These are phyloP conservation scores for Lipophrys pholis DNA, from an alignment of 2,113 vertebrate species.

Conservation along the genomic window DNA sequence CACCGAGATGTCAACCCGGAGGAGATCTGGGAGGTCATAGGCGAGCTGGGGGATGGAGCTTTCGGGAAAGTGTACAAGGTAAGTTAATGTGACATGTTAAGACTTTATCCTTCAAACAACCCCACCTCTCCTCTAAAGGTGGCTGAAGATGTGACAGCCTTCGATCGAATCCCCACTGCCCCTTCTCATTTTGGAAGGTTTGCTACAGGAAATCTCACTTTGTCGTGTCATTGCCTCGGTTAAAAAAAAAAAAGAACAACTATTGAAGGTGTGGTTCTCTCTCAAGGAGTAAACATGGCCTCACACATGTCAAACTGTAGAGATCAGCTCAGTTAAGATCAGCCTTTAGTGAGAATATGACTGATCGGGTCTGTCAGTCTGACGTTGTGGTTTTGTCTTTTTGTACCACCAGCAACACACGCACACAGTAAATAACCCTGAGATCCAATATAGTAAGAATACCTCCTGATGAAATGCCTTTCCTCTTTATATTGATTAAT, in stretches of 20 bases:
- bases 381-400: background rate
- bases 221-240: constrained; percentile 34
- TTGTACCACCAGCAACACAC: background rate
- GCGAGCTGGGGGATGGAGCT: constrained; percentile 96
- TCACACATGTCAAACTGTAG: constrained; percentile 1
- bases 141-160: background rate
- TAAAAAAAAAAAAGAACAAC: background rate
- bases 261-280: constrained; percentile 44
- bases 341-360: background rate
- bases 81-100: constrained; percentile 51
- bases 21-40: constrained; percentile 96
- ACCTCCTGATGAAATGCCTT: no score
- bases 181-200: background rate
- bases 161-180: background rate
- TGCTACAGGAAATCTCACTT: constrained; percentile 28
- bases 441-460: no score
- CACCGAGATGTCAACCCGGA: constrained; percentile 96
- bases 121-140: background rate
- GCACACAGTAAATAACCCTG: background rate
- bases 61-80: constrained; percentile 99
- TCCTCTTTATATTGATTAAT: no score
- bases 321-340: background rate
- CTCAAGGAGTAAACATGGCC: constrained; percentile 13
- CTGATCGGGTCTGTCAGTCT: constrained; percentile 2
- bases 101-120: no score